Evolutionary conservation across 2,113 vertebrate species (phyloP).

Genomic region (Rhabdornis inornatus): DNA sequence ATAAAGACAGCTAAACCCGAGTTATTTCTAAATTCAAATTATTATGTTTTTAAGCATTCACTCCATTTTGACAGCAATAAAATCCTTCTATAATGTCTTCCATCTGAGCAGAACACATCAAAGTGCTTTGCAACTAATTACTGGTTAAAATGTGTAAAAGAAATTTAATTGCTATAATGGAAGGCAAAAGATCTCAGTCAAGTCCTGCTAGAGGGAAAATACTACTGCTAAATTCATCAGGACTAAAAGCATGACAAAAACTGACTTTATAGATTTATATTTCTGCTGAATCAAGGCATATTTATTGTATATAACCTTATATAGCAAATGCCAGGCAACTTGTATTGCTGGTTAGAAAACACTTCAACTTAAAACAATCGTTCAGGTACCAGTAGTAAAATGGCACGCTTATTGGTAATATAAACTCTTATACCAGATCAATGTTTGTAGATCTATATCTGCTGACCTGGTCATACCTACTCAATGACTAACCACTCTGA

Average conservation of each 20-base stretch:
- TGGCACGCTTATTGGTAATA: background rate
- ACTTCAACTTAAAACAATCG: background rate
- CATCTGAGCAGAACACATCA: background rate
- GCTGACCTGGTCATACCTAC: background rate
- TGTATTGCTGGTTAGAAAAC: background rate
- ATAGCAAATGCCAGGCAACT: background rate
- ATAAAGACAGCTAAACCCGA: background rate
- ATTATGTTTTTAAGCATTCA: background rate
- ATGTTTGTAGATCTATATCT: background rate
- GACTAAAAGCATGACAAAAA: background rate
- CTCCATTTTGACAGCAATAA: background rate
- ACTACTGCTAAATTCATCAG: background rate
- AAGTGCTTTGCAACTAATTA: slow-evolving; percentile 3
- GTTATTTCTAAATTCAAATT: background rate
- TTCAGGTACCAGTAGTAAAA: background rate
- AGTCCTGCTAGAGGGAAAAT: background rate
- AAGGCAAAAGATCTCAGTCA: background rate
- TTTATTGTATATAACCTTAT: background rate
- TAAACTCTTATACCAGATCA: background rate
- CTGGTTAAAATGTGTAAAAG: background rate
- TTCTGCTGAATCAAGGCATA: background rate
- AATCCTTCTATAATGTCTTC: background rate
- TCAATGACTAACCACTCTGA: background rate
- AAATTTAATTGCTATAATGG: background rate
- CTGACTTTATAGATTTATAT: background rate